Base-by-base conservation (phyloP, 2,888 invertebrate genomes). In the Lissonota sp. region DNA sequence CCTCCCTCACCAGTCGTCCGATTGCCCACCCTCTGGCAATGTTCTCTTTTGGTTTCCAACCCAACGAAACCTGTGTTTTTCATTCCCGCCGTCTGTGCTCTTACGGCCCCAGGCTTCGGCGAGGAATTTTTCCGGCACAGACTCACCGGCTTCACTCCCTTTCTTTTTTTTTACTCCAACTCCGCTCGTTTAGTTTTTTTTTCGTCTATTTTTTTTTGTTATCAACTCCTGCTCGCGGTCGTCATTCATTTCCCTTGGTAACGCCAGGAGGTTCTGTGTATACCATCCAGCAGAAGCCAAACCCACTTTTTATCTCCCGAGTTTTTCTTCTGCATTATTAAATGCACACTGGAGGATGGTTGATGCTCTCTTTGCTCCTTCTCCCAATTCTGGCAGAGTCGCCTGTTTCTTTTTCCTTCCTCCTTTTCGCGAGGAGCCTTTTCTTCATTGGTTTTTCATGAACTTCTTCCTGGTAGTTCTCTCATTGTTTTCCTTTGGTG, bases 171-270 rank as follows among this genome's bases (percentile, higher is more conserved):
- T 44, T 63, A 14, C n/a, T 63, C 63, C 55, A 66, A 46, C 46
- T 75, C 64, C 40, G 72, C n/a, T 76, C 62, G 53, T 14, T 80
- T 75, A 12, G 70, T 55, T 63, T 60, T 67, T 72, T 63, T 40
- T 60, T 44, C 16, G 39, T 55, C 51, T 10, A n/a, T 16, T 5
- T 12, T 51, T 70, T 73, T 60, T 37, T 69, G 40, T 53, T 44
- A 55, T 55, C 5, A 67, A 49, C 71, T 71, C 49, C 67, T 67
- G 51, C 44, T 40, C 46, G 55, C 42, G 40, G 39, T 74, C 64
- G 73, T 77, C 77, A 73, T 77, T 77, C 14, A 60, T 72, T 70
- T 49, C n/a, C 42, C 42, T 55, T 12, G 26, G 53, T 16, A 14
- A 46, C 55, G 37, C 12, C 55, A 26, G 26, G 3, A 26, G 26